Percentiles rank a stretch among this genome's conserved stretches.
Conservation (phyloP, 1,140 invertebrate genomes). For the Trichonephila clavata region DNA sequence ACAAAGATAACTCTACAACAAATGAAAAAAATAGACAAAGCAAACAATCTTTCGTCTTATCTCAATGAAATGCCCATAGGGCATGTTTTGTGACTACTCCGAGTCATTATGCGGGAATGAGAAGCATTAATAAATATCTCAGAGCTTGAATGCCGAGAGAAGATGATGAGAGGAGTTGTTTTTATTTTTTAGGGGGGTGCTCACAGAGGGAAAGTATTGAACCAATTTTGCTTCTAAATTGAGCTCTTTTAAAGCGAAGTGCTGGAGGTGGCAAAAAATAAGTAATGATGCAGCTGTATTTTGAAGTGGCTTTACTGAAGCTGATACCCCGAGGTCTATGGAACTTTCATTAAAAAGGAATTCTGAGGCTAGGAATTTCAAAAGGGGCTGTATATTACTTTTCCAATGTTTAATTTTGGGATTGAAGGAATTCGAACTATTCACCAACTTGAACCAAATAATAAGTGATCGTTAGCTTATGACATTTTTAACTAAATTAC, state of each 20-base stretch:
- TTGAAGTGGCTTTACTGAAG: background rate
- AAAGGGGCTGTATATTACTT: background rate
- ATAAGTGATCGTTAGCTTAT: no score
- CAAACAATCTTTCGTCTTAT: conserved; percentile 14
- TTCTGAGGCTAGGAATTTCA: background rate
- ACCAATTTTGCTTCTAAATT: conserved; percentile 34
- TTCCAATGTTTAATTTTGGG: background rate
- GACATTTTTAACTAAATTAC: no score
- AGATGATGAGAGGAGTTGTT: background rate
- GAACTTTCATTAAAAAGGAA: conserved; percentile 35
- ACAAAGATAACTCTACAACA: background rate
- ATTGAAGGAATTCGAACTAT: no score
- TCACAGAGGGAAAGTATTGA: conserved; percentile 7
- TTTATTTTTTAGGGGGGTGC: conserved; percentile 1
- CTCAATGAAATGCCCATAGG: background rate
- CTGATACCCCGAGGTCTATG: conserved; percentile 4
- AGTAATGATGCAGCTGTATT: conserved; percentile 43
- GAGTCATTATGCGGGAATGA: conserved; percentile 9
- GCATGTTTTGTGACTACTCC: background rate
- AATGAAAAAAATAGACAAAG: conserved; percentile 18
- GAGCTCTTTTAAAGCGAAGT: conserved; percentile 26
- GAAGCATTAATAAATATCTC: conserved; percentile 36
- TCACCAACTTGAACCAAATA: no score
- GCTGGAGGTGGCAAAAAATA: conserved; percentile 39
- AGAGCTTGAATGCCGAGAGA: background rate